These are phyloP conservation scores for Cynopterus brachyotis DNA, from an alignment of 2,113 vertebrate species.

Conservation along the genomic window DNA sequence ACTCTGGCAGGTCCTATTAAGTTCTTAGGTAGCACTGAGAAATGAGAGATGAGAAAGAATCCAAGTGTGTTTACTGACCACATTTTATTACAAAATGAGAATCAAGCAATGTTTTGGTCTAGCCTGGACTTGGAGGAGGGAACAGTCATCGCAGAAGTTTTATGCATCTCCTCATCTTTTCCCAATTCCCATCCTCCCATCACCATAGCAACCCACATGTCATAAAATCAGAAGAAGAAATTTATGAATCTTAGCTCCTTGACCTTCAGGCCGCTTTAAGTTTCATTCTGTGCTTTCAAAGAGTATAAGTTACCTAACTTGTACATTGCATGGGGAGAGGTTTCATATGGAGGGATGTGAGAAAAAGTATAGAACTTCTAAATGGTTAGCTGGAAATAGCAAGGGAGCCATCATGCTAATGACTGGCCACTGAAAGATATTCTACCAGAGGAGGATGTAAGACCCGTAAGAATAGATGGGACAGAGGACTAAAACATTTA, in stretches of 20 bases:
- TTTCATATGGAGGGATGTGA: background rate
- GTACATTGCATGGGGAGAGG: background rate
- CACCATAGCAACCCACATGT: slow-evolving; percentile 27
- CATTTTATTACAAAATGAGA: background rate
- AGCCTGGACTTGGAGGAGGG: background rate
- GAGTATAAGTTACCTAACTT: background rate
- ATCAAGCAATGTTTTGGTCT: background rate
- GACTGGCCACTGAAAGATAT: background rate
- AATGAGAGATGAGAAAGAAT: background rate
- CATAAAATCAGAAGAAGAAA: slow-evolving; percentile 21
- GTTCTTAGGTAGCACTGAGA: background rate
- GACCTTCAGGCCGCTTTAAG: slow-evolving; percentile 38
- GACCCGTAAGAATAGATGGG: background rate
- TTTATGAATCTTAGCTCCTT: slow-evolving; percentile 43
- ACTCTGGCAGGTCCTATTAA: background rate
- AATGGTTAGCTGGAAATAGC: background rate
- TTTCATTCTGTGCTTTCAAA: slow-evolving; percentile 15
- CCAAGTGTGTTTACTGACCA: background rate
- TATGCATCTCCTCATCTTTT: background rate
- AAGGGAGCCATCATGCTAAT: background rate
- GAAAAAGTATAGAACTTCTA: slow-evolving; percentile 11
- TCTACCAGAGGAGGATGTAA: background rate
- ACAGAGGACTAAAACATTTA: background rate
- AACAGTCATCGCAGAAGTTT: background rate
- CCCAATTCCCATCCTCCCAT: slow-evolving; percentile 19